Conservation (phyloP, 2,888 invertebrate species). For the Sepiola atlantica region DNA sequence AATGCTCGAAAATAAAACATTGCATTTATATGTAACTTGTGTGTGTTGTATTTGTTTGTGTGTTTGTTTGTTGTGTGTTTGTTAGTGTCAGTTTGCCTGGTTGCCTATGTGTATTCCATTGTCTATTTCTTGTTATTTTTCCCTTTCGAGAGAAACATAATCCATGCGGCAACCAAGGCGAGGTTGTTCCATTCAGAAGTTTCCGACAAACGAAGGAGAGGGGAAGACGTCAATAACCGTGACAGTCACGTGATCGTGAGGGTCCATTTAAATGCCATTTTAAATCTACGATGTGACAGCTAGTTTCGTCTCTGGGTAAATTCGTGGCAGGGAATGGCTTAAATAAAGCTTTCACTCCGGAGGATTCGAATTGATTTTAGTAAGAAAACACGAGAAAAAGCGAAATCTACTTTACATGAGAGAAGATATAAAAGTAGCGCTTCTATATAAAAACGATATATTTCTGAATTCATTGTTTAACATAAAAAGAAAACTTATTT, state of each 20-base stretch:
- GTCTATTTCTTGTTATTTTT: background rate
- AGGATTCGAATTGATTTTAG: background rate
- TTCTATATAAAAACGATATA: background rate
- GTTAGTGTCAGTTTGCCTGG: background rate
- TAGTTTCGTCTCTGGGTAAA: conserved; percentile 32
- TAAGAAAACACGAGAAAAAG: background rate
- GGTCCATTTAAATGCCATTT: conserved; percentile 32
- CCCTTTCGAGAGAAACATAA: conserved; percentile 16
- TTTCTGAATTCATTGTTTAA: background rate
- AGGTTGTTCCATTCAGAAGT: background rate
- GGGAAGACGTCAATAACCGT: background rate
- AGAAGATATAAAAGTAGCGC: background rate
- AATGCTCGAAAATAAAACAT: too few species aligned
- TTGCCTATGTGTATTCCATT: background rate
- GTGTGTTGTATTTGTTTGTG: too few species aligned
- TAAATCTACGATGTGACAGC: conserved; percentile 32
- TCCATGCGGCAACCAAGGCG: background rate
- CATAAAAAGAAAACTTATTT: background rate
- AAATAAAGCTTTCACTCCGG: conserved; percentile 32
- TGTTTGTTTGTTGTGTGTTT: background rate
- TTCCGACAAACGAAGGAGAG: background rate
- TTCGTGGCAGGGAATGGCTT: conserved; percentile 9
- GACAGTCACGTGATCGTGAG: background rate
- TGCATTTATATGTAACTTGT: too few species aligned
- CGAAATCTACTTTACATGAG: background rate